Base-by-base conservation (phyloP, 2,113 vertebrate genomes). In the Chrysemys picta region DNA sequence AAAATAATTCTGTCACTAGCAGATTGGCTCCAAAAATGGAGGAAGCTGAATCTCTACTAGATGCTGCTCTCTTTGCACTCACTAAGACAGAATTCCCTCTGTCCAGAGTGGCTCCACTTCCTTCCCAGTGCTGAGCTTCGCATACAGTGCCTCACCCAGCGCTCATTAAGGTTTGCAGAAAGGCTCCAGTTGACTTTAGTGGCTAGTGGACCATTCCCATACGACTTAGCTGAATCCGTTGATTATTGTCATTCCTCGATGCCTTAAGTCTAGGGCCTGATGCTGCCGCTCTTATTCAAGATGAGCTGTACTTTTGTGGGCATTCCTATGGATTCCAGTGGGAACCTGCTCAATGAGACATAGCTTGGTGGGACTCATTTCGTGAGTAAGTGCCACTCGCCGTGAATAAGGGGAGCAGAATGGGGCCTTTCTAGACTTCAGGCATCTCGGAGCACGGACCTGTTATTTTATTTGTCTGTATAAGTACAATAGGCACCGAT, bases 401-500 rank as follows among this genome's bases (percentile, higher is more conserved):
- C 2, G 0, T 53, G 21, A 22, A 62, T 47, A 80, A 49, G 4
- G 13, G 13, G 2, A 42, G 1, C n/a, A 21, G 25, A 53, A 12
- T 6, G 25, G 45, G 2, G 25, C 13, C 14, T 88, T 81, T 5
- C 24, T 25, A 45, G 75, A 76, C 27, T 29, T 1, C 35, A 22
- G 31, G 24, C 5, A 2, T 45, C 49, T 78, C 0, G 0, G 10
- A 53, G 29, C 38, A 79, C 29, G 29, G 7, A 2, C 16, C 76
- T 3, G 0, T 50, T 69, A 3, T 22, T 16, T 42, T 65, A 5
- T 45, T 13, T 4, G 24, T 24, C 11, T 17, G 0, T 6, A 5
- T 38, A 47, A 52, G 29, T 0, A 0, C 31, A 31, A 1, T 21
- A 8, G 52, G 31, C 19, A 0, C 0, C 1, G 4, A 5, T 12